Base-by-base conservation (phyloP, 2,888 invertebrate species). In the Spialia ferax region DNA sequence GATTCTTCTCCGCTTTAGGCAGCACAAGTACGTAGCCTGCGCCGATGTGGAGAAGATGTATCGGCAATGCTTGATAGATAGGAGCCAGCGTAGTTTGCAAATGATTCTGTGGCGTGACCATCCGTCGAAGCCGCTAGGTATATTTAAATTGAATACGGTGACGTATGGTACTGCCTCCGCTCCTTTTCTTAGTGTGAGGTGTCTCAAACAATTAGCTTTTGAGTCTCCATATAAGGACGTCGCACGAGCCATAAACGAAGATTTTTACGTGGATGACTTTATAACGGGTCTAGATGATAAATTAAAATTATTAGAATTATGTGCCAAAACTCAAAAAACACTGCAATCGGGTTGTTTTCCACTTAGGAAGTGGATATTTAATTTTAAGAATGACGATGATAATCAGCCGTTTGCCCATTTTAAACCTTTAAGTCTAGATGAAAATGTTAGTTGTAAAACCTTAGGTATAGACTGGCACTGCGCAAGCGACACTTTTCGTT, bases 41-140 rank as follows among this genome's bases (percentile, higher is more conserved):
- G 74, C 74, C 11, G 76, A 73, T 38, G 67, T 76, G 7, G 71
- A 71, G 26, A 74, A 79, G 68, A 77, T 78, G 75, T 78, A 74
- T 55, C 55, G 77, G 1, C 73, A 75, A 29, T 32, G 32, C 22
- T 32, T 29, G 67, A 71, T 8, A 68, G 66, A 54, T 38, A 63
- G n/a, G 13, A 48, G 18, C 54, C 73, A 48, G 62, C 66, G 22
- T 35, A 55, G 10, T 65, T 64, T n/a, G 29, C 56, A 20, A 68
- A 68, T 29, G 69, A 69, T 42, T 20, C 8, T 75, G 1, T 76
- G 71, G 72, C 59, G 75, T 32, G 68, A 69, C 10, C 64, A 76
- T 48, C 57, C 70, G 6, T 45, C 60, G 20, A 10, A 62, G 10
- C 70, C 69, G n/a, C 20, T 77, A 7, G 62, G 72, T 32, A 59